phyloP scores from a whole-genome alignment of 2,113 vertebrate species.

The Myotis lucifugus region DNA sequence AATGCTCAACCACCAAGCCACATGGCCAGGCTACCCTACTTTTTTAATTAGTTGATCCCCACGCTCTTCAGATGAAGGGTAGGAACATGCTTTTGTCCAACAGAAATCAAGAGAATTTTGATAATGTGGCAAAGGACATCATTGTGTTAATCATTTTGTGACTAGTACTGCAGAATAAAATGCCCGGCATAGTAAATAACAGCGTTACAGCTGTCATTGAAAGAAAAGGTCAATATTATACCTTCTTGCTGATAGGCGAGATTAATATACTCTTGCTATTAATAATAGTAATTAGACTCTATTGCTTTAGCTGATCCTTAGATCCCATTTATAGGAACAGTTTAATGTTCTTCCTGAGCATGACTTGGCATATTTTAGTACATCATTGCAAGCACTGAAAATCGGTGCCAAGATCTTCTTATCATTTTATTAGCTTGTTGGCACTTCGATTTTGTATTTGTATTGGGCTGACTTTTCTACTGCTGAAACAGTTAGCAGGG shows the following conservation, averaged over 20 bases:
- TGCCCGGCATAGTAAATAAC: slow-evolving; percentile 61
- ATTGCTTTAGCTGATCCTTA: slow-evolving; percentile 57
- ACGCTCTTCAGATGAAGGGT: neutral
- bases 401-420: slow-evolving; percentile 62
- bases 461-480: slow-evolving; percentile 38
- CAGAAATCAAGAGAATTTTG: slow-evolving; percentile 32
- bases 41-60: neutral
- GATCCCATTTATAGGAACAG: slow-evolving; percentile 62
- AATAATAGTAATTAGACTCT: slow-evolving; percentile 74
- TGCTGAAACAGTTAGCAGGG: slow-evolving; percentile 36
- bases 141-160: slow-evolving; percentile 53
- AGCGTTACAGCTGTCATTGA: slow-evolving; percentile 66
- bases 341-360: slow-evolving; percentile 64
- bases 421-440: slow-evolving; percentile 69
- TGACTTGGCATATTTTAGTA: slow-evolving; percentile 75
- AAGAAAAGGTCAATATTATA: slow-evolving; percentile 75
- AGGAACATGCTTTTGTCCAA: neutral
- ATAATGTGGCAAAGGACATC: neutral
- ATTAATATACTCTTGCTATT: slow-evolving; percentile 72
- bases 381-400: slow-evolving; percentile 50
- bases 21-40: neutral
- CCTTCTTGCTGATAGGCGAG: slow-evolving; percentile 58
- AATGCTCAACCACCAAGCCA: too few species aligned
- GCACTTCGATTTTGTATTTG: slow-evolving; percentile 54
- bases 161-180: slow-evolving; percentile 55